Conservation (phyloP, 2,888 invertebrate genomes). For the Ichneumoninae sp. region DNA sequence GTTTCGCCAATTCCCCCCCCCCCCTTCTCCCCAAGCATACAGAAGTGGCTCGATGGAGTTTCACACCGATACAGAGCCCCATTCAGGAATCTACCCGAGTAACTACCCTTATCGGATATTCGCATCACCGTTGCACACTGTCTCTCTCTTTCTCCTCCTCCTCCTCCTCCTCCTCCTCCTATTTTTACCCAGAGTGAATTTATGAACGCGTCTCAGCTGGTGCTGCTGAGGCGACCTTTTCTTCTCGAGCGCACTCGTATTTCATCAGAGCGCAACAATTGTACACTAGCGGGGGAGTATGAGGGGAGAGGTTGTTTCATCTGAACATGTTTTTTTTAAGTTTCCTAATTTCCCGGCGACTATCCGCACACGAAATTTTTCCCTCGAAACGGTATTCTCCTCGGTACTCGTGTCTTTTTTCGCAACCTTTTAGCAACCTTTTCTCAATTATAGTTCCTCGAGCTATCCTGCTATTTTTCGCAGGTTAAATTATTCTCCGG, state of each 20-base stretch:
- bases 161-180: too few relatives aligned
- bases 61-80: constrained; percentile 28
- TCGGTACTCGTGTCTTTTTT: neutral
- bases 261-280: constrained; percentile 36
- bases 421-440: neutral
- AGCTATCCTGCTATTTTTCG: constrained; percentile 21
- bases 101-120: too few relatives aligned
- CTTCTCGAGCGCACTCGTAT: constrained; percentile 30
- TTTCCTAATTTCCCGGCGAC: neutral
- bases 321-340: neutral
- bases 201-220: too few relatives aligned
- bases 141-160: too few relatives aligned
- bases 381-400: neutral
- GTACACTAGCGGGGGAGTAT: neutral
- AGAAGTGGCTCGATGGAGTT: constrained; percentile 49
- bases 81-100: too few relatives aligned
- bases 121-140: too few relatives aligned
- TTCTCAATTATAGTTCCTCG: constrained; percentile 21
- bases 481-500: constrained; percentile 14
- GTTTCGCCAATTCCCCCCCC: constrained; percentile 7
- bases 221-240: constrained; percentile 39
- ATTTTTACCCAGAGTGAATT: too few relatives aligned
- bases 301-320: neutral
- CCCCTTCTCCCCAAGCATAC: constrained; percentile 9
- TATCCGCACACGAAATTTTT: constrained; percentile 1